Percentiles rank a stretch among this genome's conserved stretches.
Evolutionary conservation across 2,113 vertebrate genomes (phyloP).

Genomic region (Bambusicola thoracicus): DNA sequence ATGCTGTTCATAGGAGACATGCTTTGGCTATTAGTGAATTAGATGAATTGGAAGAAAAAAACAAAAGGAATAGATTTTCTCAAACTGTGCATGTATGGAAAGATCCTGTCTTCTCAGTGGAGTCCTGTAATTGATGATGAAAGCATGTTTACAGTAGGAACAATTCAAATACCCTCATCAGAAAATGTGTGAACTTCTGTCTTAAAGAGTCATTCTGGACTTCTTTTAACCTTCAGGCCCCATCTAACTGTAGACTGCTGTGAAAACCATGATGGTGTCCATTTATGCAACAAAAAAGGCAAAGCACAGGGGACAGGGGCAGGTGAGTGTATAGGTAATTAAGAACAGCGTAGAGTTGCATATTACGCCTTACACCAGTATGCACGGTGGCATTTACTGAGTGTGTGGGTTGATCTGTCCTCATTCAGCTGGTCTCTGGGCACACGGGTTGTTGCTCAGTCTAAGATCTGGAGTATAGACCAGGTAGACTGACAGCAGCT

Average conservation of each 20-base stretch:
- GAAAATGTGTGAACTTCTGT: neutral
- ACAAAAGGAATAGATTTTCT: neutral
- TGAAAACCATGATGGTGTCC: neutral
- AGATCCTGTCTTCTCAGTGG: neutral
- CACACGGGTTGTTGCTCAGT: neutral
- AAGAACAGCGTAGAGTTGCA: neutral
- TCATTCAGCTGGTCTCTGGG: neutral
- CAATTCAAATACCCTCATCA: neutral
- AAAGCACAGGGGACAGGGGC: neutral
- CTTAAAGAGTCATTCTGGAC: neutral
- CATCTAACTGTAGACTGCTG: neutral
- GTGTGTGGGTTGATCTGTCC: neutral
- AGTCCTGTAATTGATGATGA: neutral
- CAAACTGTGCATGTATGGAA: neutral
- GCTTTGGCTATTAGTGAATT: neutral
- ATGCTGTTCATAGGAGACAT: neutral
- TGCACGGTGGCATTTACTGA: neutral
- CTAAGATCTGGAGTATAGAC: neutral
- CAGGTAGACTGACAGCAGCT: neutral
- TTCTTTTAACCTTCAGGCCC: neutral
- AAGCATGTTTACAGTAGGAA: neutral
- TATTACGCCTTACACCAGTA: neutral
- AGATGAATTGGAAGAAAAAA: neutral
- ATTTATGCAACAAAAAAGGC: constrained; percentile 5
- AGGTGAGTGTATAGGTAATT: neutral